These are phyloP conservation scores for Pampusana beccarii DNA, from an alignment of 2,113 vertebrate species.

Conservation along the genomic window DNA sequence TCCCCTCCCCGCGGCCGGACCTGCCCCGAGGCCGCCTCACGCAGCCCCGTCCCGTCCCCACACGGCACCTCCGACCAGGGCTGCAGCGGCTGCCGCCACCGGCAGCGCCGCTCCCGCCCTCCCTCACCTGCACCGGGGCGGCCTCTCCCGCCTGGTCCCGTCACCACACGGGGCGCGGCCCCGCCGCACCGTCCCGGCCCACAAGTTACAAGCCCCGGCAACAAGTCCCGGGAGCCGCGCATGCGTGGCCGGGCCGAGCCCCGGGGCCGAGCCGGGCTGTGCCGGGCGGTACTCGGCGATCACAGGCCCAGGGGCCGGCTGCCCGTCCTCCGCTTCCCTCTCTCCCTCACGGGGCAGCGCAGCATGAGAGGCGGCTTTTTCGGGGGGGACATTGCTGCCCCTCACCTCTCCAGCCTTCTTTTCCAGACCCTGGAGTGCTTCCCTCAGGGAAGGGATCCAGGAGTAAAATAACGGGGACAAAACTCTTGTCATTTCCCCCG, in stretches of 20 bases:
- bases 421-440: neutral
- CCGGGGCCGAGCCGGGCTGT: neutral
- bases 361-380: rapidly evolving
- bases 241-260: neutral
- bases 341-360: rapidly evolving
- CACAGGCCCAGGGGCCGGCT: rapidly evolving
- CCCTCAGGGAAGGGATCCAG: neutral
- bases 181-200: no score
- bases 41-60: neutral
- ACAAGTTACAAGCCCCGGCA: no score
- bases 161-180: neutral
- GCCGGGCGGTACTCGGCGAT: neutral
- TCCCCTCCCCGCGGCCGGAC: neutral
- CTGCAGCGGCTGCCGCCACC: neutral
- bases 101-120: neutral
- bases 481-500: rapidly evolving
- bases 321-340: rapidly evolving
- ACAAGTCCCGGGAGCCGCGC: neutral
- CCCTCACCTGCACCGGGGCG: neutral
- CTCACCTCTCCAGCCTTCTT: rapidly evolving
- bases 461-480: neutral
- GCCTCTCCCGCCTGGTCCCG: no score
- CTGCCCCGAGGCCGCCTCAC: neutral
- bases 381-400: rapidly evolving
- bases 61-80: neutral